phyloP scores from a whole-genome alignment of 2,888 invertebrate genomes.

The Mythimna lalbum region DNA sequence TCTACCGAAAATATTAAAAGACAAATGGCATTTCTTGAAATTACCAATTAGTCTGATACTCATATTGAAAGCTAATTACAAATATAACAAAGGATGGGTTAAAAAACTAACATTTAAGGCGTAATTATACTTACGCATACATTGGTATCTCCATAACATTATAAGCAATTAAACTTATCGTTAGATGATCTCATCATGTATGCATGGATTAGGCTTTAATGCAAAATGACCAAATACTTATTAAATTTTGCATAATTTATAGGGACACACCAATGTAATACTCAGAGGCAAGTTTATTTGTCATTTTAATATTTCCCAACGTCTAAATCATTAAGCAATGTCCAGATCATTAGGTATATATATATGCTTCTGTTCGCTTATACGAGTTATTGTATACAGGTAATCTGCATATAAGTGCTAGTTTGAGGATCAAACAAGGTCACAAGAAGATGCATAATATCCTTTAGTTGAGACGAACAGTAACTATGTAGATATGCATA shows the following conservation, averaged over 20 bases:
- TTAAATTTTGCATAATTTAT: not conserved
- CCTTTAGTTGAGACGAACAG: slow-evolving; percentile 11
- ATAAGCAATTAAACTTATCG: slow-evolving; percentile 39
- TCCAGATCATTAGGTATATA: slow-evolving; percentile 1
- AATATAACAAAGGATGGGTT: slow-evolving; percentile 15
- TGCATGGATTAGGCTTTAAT: slow-evolving; percentile 27
- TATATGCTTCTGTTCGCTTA: slow-evolving; percentile 20
- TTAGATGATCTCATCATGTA: slow-evolving; percentile 56
- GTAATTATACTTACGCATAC: slow-evolving; percentile 14
- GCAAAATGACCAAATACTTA: slow-evolving; percentile 27
- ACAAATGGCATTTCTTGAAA: not conserved
- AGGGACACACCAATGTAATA: not conserved
- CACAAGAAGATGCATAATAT: slow-evolving; percentile 14
- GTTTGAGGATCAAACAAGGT: slow-evolving; percentile 35
- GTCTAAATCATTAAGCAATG: slow-evolving; percentile 10
- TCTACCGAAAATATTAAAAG: slow-evolving; percentile 1
- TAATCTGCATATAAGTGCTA: slow-evolving; percentile 25
- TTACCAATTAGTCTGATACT: slow-evolving; percentile 8
- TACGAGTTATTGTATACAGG: slow-evolving; percentile 13
- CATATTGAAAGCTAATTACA: not conserved
- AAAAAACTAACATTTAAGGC: slow-evolving; percentile 33
- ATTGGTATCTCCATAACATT: slow-evolving; percentile 31
- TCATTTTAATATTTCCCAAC: slow-evolving; percentile 3
- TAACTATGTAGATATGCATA: slow-evolving; percentile 11
- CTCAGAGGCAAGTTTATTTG: slow-evolving; percentile 9